Base-by-base conservation (phyloP, 1,140 invertebrate species). In the Drosophila navojoa region DNA sequence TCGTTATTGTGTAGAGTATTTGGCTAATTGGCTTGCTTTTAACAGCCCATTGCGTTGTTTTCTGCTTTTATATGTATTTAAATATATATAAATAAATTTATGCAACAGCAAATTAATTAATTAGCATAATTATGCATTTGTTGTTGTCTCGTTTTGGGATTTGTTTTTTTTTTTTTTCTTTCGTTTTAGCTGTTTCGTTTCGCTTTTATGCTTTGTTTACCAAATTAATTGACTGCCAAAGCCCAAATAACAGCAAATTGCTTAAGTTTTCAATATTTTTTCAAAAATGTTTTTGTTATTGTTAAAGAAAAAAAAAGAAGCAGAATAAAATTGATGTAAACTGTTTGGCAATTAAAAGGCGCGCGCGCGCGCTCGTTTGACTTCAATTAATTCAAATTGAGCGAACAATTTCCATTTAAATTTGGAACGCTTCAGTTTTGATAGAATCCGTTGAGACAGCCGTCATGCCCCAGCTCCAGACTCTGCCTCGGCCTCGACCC, bases 61-160 rank as follows among this genome's bases (percentile, higher is more conserved):
- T 38, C 32, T 64, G 19, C 63, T 42, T 22, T 19, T 13, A 44
- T 15, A 42, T 42, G 15, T 42, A 15, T 44, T 10, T 44, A 15
- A n/a, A n/a, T 44, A 44, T 44, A 44, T 44, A 44, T 16, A 44
- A 40, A 81, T 73, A 82, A 78, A 79, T 67, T 68, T 79, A 82
- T 82, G 76, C 71, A 77, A 77, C 66, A 73, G 76, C 69, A 85
- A 85, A 85, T 82, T 79, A 81, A 76, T 53, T 49, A 79, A 87
- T 87, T 82, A 73, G 82, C 82, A 87, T 87, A 87, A 87, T 87
- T 89, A 87, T 82, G 78, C 79, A 81, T 81, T 79, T 66, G 35
- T 71, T 77, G 66, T 69, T 79, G 76, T 45, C 68, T 82, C 69
- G 69, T 84, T 84, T 79, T n/a, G n/a, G 71, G 74, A 69, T 76